These are phyloP conservation scores for Peromyscus nudipes DNA, from an alignment of 2,797 vertebrate species.

Conservation along the genomic window DNA sequence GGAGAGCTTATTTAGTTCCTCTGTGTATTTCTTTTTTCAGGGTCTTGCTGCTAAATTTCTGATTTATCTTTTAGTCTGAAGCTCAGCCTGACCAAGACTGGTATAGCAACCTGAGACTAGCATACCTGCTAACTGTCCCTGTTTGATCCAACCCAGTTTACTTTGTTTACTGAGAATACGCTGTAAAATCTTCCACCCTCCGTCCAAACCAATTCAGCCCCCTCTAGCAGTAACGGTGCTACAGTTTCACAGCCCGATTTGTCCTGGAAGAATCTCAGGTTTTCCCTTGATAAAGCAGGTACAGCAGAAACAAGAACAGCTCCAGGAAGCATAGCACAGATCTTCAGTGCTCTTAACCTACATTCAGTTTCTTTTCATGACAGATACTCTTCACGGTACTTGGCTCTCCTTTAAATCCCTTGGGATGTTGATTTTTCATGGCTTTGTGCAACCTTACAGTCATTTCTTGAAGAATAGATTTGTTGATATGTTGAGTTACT, in stretches of 20 bases:
- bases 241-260: neutral
- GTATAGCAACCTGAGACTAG: neutral
- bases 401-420: neutral
- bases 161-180: neutral
- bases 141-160: neutral
- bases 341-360: neutral
- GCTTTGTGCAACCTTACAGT: slow-evolving; percentile 2
- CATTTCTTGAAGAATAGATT: slow-evolving; percentile 2
- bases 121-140: neutral
- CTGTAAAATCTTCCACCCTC: neutral
- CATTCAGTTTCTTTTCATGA: neutral
- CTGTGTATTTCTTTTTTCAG: neutral
- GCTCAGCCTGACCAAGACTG: neutral
- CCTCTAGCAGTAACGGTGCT: neutral
- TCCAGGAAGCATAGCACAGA: neutral
- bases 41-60: slow-evolving; percentile 44
- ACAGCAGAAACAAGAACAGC: neutral
- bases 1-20: neutral
- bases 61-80: neutral
- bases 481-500: neutral
- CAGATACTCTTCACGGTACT: neutral
- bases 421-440: slow-evolving; percentile 21
- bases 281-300: neutral
- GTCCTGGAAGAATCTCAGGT: neutral
- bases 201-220: neutral